Percentiles rank a stretch among this genome's conserved stretches.
Evolutionary conservation across 1,140 invertebrate genomes (phyloP).

Genomic region (Calliopsis andreniformis): DNA sequence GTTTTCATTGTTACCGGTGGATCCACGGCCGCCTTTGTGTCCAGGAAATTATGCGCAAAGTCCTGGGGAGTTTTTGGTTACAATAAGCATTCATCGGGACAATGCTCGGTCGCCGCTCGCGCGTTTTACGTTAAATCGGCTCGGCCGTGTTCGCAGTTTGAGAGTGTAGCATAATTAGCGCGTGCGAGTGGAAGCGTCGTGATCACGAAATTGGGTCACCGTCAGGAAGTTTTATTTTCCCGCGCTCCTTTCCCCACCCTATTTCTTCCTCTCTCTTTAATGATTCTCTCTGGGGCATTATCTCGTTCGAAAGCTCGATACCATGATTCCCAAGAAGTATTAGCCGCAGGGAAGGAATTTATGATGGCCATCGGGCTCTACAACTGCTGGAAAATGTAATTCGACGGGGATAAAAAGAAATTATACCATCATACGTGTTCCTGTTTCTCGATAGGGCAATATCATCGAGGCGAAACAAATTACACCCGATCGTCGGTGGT

Average conservation of each 20-base stretch:
- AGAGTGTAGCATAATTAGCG: constrained; percentile 36
- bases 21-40: constrained; percentile 36
- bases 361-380: background rate
- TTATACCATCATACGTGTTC: constrained; percentile 45
- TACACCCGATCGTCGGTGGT: background rate
- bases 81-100: constrained; percentile 49
- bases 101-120: constrained; percentile 17
- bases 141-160: background rate
- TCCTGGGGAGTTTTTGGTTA: constrained; percentile 37
- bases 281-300: background rate
- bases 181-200: constrained; percentile 14
- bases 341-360: background rate
- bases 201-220: constrained; percentile 15
- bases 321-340: constrained; percentile 10
- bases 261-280: background rate
- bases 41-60: constrained; percentile 41
- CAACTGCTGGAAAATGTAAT: constrained; percentile 27
- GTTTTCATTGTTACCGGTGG: constrained; percentile 37
- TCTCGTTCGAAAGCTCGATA: background rate
- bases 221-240: background rate
- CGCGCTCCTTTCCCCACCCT: too few species aligned
- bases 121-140: constrained; percentile 25
- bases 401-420: constrained; percentile 28
- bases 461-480: constrained; percentile 20
- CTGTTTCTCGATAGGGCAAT: constrained; percentile 37